These are phyloP conservation scores for Heliconius ismenius DNA, from an alignment of 2,888 invertebrate genomes.

Conservation along the genomic window DNA sequence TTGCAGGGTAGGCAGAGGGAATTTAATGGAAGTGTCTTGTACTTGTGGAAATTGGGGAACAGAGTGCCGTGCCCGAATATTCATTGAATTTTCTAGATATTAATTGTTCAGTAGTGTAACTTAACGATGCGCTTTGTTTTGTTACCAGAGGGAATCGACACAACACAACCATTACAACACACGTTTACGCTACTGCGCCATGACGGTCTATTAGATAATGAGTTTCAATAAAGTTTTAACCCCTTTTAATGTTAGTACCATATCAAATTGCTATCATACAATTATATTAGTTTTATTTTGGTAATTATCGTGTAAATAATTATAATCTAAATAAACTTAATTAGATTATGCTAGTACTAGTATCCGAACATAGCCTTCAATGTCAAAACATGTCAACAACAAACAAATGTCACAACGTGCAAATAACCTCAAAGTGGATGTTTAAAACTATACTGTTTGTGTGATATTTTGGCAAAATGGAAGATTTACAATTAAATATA, in stretches of 20 bases:
- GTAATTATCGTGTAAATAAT: not conserved
- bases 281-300: too few relatives aligned
- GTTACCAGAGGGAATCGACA: not conserved
- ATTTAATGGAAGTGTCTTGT: too few relatives aligned
- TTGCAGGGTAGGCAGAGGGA: too few relatives aligned
- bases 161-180: too few relatives aligned
- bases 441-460: conserved; percentile 31
- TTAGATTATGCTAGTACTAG: not conserved
- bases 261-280: too few relatives aligned
- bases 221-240: not conserved
- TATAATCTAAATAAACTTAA: too few relatives aligned
- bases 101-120: too few relatives aligned
- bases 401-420: conserved; percentile 53
- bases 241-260: not conserved
- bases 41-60: too few relatives aligned
- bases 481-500: conserved; percentile 79
- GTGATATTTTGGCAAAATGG: conserved; percentile 58
- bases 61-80: too few relatives aligned
- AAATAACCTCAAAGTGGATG: conserved; percentile 57
- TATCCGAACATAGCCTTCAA: not conserved
- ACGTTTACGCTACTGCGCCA: not conserved
- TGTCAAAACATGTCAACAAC: conserved; percentile 35
- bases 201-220: not conserved
- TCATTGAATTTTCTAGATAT: not conserved
- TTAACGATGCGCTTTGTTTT: too few relatives aligned